Conservation (phyloP, 1,140 invertebrate genomes). For the Drosophila saltans region DNA sequence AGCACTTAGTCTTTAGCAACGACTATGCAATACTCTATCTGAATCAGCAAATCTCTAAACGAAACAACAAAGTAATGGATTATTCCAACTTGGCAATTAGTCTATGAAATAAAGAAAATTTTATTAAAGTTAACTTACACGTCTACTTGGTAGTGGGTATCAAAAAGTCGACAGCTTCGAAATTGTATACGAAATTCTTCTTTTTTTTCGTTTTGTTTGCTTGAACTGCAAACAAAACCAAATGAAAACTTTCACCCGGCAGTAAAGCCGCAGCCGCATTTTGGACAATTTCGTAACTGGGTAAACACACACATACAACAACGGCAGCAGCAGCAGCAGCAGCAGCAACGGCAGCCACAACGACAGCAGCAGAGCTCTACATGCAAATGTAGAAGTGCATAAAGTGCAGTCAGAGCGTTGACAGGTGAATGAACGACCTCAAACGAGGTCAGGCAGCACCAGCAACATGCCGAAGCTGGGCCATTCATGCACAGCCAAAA, state of each 20-base stretch:
- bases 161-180: background rate
- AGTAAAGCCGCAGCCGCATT: slow-evolving; percentile 72
- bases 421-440: slow-evolving; percentile 82
- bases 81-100: no score
- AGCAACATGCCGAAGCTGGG: slow-evolving; percentile 36
- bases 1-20: background rate
- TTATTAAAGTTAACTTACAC: no score
- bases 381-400: slow-evolving; percentile 77
- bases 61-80: no score
- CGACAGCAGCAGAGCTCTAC: slow-evolving; percentile 23
- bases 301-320: slow-evolving; percentile 59
- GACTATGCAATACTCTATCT: slow-evolving; percentile 12
- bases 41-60: no score
- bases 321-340: slow-evolving; percentile 8
- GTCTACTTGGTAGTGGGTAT: no score
- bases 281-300: slow-evolving; percentile 81
- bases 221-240: slow-evolving; percentile 51
- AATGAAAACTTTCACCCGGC: slow-evolving; percentile 71
- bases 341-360: background rate
- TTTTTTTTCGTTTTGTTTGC: slow-evolving; percentile 35
- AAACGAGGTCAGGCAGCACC: slow-evolving; percentile 70
- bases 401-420: slow-evolving; percentile 68
- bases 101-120: background rate
- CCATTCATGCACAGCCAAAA: slow-evolving; percentile 76
- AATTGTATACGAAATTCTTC: slow-evolving; percentile 9